phyloP scores from a whole-genome alignment of 2,797 vertebrate species.

The Gorsachius magnificus region DNA sequence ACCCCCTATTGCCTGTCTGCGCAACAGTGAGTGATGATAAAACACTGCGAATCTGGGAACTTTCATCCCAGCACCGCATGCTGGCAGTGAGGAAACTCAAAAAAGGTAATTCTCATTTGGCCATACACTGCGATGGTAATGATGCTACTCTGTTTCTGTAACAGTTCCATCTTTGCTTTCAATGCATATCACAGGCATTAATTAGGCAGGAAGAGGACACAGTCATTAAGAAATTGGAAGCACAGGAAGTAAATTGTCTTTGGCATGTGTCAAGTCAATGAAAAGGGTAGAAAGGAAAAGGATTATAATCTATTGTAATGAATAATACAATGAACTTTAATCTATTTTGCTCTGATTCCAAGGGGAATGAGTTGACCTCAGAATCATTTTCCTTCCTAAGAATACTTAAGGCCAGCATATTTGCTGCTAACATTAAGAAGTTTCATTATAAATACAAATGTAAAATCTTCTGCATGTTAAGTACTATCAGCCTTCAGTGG shows the following conservation, averaged over 20 bases:
- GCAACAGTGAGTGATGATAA: slow-evolving; percentile 96
- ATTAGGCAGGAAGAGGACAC: neutral
- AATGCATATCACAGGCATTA: neutral
- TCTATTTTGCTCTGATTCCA: neutral
- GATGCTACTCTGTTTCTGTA: neutral
- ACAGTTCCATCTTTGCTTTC: neutral
- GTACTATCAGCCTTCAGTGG: neutral
- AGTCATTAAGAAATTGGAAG: neutral
- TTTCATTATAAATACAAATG: neutral
- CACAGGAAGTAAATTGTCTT: neutral
- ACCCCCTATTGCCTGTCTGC: slow-evolving; percentile 94
- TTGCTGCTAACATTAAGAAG: neutral
- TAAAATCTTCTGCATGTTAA: neutral
- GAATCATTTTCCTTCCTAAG: neutral
- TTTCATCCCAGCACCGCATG: slow-evolving; percentile 95
- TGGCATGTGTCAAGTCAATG: slow-evolving; percentile 17
- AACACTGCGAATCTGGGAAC: slow-evolving; percentile 95
- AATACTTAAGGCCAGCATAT: neutral
- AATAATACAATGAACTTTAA: neutral
- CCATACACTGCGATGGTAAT: neutral
- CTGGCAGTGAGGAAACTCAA: slow-evolving; percentile 96
- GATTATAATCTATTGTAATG: slow-evolving; percentile 9
- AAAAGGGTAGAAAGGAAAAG: neutral
- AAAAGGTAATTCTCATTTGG: slow-evolving; percentile 81
- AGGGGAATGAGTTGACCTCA: neutral